phyloP scores from a whole-genome alignment of 1,140 invertebrate genomes.

The Patella vulgata region DNA sequence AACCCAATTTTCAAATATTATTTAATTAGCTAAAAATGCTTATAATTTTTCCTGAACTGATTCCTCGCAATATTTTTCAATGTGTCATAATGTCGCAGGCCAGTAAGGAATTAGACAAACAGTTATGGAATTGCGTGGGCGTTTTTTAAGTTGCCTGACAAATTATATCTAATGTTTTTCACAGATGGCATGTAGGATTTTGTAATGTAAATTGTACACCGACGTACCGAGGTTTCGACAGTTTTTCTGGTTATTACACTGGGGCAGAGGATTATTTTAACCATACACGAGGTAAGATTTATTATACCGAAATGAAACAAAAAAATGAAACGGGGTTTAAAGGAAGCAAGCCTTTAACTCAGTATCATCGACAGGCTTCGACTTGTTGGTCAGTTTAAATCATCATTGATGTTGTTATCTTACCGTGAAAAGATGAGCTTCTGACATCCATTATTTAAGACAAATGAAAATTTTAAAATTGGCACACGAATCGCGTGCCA shows the following conservation, averaged over 20 bases:
- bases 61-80: too few species aligned
- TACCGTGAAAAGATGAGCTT: too few species aligned
- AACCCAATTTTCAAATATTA: too few species aligned
- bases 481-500: too few species aligned
- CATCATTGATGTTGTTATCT: too few species aligned
- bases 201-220: constrained; percentile 68
- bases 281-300: constrained; percentile 38
- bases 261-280: constrained; percentile 63
- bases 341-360: background rate
- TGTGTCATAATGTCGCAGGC: background rate
- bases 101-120: background rate
- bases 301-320: background rate
- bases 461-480: too few species aligned
- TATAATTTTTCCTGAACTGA: too few species aligned
- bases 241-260: constrained; percentile 68
- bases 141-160: background rate
- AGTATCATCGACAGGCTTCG: too few species aligned
- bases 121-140: too few species aligned
- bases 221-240: constrained; percentile 67
- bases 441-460: too few species aligned
- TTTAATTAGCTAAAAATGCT: too few species aligned
- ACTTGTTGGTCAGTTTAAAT: too few species aligned
- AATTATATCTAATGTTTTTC: background rate
- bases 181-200: constrained; percentile 69
- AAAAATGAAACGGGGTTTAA: background rate